Evolutionary conservation across 2,797 vertebrate genomes (phyloP).

Genomic region (Aplochiton taeniatus): DNA sequence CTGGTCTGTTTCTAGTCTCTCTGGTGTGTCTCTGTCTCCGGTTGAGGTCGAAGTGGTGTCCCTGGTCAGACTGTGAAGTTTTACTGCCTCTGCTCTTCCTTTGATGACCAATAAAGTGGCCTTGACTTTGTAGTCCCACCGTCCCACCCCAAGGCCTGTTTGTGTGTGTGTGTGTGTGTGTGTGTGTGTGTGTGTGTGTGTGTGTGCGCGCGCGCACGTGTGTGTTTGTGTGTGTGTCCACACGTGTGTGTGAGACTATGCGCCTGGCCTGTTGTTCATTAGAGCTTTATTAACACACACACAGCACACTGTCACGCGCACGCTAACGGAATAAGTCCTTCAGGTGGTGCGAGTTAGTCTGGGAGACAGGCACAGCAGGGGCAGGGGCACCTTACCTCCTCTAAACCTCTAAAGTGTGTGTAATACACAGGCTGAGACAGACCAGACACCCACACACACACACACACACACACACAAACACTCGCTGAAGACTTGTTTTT

Average conservation of each 20-base stretch:
- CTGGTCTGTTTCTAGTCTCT: too few relatives aligned
- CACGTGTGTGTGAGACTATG: conserved; percentile 3
- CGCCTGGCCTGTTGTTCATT: conserved; percentile 23
- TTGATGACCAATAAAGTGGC: background rate
- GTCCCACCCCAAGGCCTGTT: conserved; percentile 1
- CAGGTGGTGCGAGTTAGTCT: conserved; percentile 64
- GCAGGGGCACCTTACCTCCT: conserved; percentile 51
- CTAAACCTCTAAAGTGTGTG: conserved; percentile 39
- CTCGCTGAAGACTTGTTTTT: too few relatives aligned
- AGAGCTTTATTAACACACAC: conserved; percentile 5
- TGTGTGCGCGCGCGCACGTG: background rate
- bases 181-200: background rate
- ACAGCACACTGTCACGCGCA: conserved; percentile 37
- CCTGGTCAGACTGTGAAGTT: background rate
- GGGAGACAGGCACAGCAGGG: conserved; percentile 49
- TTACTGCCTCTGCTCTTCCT: background rate
- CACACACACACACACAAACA: background rate
- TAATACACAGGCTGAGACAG: too few relatives aligned
- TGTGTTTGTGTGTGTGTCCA: background rate
- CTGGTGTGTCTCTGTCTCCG: background rate
- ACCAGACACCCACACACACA: too few relatives aligned
- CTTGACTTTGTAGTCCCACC: background rate
- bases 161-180: background rate
- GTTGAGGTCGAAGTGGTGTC: background rate
- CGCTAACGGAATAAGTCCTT: conserved; percentile 53